These are phyloP conservation scores for Crossaster papposus DNA, from an alignment of 53 echinoderm and acorn worm genomes.

Conservation along the genomic window DNA sequence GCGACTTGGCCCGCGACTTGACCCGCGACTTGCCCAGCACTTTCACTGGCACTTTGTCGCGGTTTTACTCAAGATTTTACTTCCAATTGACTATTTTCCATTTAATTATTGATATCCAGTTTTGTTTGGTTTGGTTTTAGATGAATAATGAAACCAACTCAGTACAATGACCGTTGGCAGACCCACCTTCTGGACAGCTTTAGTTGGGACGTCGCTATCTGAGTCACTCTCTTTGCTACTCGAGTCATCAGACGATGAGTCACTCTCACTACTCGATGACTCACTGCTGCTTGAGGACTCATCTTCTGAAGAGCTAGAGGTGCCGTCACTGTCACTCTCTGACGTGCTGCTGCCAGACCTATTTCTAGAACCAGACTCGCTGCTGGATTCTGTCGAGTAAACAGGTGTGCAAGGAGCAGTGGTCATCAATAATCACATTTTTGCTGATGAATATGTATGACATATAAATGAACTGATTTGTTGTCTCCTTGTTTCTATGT, in stretches of 20 bases:
- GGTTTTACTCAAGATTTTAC: too few species aligned
- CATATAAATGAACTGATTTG: not conserved
- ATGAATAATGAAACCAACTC: too few species aligned
- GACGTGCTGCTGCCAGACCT: constrained; percentile 59
- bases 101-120: too few species aligned
- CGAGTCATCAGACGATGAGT: constrained; percentile 60
- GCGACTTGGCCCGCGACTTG: too few species aligned
- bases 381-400: constrained; percentile 51
- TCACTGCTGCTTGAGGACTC: constrained; percentile 40
- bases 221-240: constrained; percentile 84
- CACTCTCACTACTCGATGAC: constrained; percentile 43
- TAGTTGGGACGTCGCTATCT: constrained; percentile 70
- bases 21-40: too few species aligned
- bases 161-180: not conserved
- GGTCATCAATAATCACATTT: not conserved
- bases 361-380: constrained; percentile 72
- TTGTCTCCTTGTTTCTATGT: not conserved
- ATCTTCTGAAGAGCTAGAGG: constrained; percentile 39
- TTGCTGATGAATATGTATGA: not conserved
- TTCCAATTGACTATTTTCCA: too few species aligned
- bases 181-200: constrained; percentile 48
- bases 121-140: too few species aligned
- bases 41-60: too few species aligned
- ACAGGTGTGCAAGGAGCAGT: not conserved
- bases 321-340: constrained; percentile 50